Percentiles rank a stretch among this genome's conserved stretches.
Evolutionary conservation across 1,140 invertebrate species (phyloP).

Genomic region (Doryteuthis pealeii): DNA sequence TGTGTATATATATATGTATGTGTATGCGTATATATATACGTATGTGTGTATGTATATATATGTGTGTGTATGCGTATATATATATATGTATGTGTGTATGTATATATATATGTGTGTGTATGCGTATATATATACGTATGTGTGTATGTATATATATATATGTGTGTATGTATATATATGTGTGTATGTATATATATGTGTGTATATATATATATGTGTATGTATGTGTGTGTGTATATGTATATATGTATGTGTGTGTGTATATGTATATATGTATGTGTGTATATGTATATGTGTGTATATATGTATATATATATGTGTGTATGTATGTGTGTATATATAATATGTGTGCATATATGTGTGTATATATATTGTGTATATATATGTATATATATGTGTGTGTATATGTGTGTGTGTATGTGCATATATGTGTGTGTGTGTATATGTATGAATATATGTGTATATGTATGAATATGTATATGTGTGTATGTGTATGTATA

Average conservation of each 20-base stretch:
- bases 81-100: background rate
- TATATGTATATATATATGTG: background rate
- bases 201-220: background rate
- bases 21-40: background rate
- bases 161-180: background rate
- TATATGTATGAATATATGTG: too few relatives aligned
- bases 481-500: too few relatives aligned
- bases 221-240: background rate
- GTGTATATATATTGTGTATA: background rate
- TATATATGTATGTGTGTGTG: background rate
- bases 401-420: too few relatives aligned
- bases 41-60: background rate
- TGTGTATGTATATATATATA: background rate
- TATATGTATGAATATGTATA: too few relatives aligned
- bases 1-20: background rate
- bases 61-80: background rate
- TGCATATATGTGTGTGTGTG: too few relatives aligned
- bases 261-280: background rate
- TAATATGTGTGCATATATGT: background rate
- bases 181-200: background rate
- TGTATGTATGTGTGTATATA: background rate
- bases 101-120: background rate
- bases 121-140: background rate
- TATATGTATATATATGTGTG: background rate
- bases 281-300: background rate